Percentiles rank a stretch among this genome's conserved stretches.
Evolutionary conservation across 2,888 invertebrate genomes (phyloP).

Genomic region (Zeuzera pyrina): DNA sequence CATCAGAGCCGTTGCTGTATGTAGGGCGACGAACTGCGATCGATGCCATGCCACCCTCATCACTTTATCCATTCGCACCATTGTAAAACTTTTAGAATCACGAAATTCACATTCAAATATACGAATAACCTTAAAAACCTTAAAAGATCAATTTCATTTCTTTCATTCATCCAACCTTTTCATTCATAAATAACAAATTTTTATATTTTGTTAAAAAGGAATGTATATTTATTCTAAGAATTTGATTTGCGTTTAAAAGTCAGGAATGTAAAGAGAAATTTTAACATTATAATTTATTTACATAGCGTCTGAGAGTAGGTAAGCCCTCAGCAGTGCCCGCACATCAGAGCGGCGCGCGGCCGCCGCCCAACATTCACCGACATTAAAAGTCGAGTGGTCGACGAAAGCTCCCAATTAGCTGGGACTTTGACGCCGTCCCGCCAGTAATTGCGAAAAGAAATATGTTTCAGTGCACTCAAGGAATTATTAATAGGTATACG

Average conservation of each 20-base stretch:
- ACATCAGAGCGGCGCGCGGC: conserved; percentile 14
- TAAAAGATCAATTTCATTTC: too few species aligned
- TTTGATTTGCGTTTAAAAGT: too few species aligned
- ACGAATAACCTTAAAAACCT: too few species aligned
- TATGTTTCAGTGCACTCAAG: conserved; percentile 39
- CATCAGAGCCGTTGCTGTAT: conserved; percentile 57
- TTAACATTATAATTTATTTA: too few species aligned
- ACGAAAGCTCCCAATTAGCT: conserved; percentile 58
- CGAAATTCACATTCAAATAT: conserved; percentile 30
- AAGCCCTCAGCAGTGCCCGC: too few species aligned
- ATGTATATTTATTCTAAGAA: too few species aligned
- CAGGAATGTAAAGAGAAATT: too few species aligned
- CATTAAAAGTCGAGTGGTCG: conserved; percentile 57
- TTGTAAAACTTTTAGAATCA: conserved; percentile 60
- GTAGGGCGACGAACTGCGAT: conserved; percentile 72
- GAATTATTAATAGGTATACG: conserved; percentile 43
- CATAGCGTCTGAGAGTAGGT: too few species aligned
- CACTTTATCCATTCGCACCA: conserved; percentile 66
- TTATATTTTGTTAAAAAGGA: too few species aligned
- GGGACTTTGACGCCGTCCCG: conserved; percentile 51
- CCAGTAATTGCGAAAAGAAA: conserved; percentile 60
- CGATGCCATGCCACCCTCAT: conserved; percentile 61
- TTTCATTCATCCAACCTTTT: too few species aligned
- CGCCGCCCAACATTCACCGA: conserved; percentile 25
- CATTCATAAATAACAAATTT: too few species aligned